Evolutionary conservation across 92 coral and sea anemone genomes (phyloP).

Genomic region (Actinostola sp.): DNA sequence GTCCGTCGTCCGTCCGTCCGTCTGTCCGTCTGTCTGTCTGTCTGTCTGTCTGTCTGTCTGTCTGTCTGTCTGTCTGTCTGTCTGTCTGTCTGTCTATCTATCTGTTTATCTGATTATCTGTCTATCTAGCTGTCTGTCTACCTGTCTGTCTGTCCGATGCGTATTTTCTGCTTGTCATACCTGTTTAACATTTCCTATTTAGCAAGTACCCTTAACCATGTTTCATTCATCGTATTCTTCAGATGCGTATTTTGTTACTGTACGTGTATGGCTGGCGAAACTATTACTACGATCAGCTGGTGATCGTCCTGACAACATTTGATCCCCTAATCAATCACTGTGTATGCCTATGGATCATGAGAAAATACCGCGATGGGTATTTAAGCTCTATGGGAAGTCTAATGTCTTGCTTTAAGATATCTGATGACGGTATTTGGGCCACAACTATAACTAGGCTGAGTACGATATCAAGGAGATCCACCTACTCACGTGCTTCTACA

Average conservation of each 20-base stretch:
- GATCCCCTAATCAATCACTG: conserved; percentile 90
- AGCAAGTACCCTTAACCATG: neutral
- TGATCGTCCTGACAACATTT: conserved; percentile 68
- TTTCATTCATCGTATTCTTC: conserved; percentile 2
- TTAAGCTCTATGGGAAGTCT: conserved; percentile 70
- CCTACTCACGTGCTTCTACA: conserved; percentile 66
- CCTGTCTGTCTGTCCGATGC: too few relatives aligned
- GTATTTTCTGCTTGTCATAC: neutral
- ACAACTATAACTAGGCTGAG: conserved; percentile 84
- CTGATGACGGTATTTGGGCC: conserved; percentile 78
- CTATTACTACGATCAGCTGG: conserved; percentile 80
- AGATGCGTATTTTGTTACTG: conserved; percentile 77
- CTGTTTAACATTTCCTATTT: neutral
- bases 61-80: neutral
- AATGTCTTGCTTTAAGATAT: conserved; percentile 71
- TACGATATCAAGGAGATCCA: conserved; percentile 78
- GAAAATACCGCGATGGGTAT: conserved; percentile 86
- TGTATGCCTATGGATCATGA: conserved; percentile 85
- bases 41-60: neutral
- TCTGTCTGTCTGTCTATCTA: neutral
- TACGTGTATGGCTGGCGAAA: conserved; percentile 83
- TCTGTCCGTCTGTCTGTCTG: too few relatives aligned
- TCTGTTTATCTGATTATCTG: too few relatives aligned
- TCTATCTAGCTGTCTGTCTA: too few relatives aligned
- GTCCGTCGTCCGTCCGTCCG: too few relatives aligned